A percentile compares a stretch with the other conserved stretches of the same genome.
phyloP scores from a whole-genome alignment of 2,113 vertebrate species.

The Rhinogobius similis region DNA sequence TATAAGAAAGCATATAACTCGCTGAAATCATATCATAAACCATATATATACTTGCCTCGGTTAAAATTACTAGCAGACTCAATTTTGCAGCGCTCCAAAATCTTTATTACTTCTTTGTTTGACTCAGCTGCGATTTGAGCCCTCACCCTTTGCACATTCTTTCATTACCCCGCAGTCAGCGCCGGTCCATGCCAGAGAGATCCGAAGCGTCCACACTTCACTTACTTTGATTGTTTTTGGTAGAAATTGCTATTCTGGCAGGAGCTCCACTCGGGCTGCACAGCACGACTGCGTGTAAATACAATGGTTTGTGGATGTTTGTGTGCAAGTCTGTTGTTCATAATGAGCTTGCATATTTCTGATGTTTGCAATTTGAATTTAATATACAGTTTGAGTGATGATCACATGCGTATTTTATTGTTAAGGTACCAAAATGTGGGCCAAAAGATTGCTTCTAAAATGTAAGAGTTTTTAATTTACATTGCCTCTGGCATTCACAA shows the following conservation, averaged over 20 bases:
- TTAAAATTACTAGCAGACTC: constrained; percentile 62
- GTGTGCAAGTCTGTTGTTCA: constrained; percentile 20
- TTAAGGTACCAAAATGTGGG: not conserved
- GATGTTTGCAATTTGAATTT: constrained; percentile 12
- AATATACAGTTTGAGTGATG: constrained; percentile 1
- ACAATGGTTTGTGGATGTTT: constrained; percentile 13
- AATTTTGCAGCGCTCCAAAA: constrained; percentile 39
- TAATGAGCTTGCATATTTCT: constrained; percentile 25
- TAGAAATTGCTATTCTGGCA: constrained; percentile 54
- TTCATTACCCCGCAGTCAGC: constrained; percentile 54
- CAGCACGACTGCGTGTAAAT: constrained; percentile 25
- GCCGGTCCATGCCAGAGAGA: constrained; percentile 42
- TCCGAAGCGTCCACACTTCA: constrained; percentile 53
- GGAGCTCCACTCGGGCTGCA: constrained; percentile 18
- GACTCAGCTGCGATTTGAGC: constrained; percentile 53
- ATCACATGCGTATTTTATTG: constrained; percentile 19
- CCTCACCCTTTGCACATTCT: constrained; percentile 33
- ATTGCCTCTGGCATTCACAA: no score
- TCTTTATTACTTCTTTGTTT: constrained; percentile 60
- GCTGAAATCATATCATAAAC: constrained; percentile 28
- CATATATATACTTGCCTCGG: not conserved
- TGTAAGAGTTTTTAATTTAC: no score
- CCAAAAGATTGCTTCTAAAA: not conserved
- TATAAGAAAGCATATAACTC: constrained; percentile 31
- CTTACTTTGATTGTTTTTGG: constrained; percentile 60